Percentiles rank a stretch among this genome's conserved stretches.
These are phyloP conservation scores for Nothoprocta pentlandii DNA, from an alignment of 2,113 vertebrate species.

Conservation along the genomic window DNA sequence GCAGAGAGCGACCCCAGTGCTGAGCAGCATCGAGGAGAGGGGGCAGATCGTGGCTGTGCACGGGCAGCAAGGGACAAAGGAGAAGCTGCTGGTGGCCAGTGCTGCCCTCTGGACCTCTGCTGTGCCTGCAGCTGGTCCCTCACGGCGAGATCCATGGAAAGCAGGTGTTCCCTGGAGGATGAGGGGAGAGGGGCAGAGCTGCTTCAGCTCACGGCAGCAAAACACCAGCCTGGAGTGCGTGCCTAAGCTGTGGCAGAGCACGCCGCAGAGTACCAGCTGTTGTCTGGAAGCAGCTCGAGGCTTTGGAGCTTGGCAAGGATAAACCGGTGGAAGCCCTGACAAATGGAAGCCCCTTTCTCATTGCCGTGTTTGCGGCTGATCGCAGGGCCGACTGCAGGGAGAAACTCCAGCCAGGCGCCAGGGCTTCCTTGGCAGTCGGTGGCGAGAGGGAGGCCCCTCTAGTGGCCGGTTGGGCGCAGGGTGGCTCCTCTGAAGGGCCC, in stretches of 20 bases:
- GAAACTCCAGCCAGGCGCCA: accelerated
- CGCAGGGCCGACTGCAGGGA: background rate
- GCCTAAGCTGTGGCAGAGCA: background rate
- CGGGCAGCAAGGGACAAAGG: background rate
- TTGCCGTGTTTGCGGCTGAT: background rate
- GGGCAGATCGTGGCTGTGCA: background rate
- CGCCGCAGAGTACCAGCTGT: background rate
- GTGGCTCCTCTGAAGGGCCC: background rate
- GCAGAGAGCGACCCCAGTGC: background rate
- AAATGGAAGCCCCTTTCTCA: background rate
- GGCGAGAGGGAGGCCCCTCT: background rate
- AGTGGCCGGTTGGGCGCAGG: background rate
- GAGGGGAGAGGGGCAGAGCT: background rate
- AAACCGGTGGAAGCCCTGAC: background rate
- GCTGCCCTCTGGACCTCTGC: background rate
- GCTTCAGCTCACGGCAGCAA: background rate
- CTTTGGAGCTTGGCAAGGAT: background rate
- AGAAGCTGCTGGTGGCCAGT: background rate
- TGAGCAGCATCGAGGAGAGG: background rate
- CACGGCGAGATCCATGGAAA: background rate
- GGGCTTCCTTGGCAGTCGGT: accelerated
- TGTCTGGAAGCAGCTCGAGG: background rate
- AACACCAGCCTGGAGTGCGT: background rate
- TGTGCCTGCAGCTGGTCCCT: background rate
- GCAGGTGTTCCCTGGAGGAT: background rate